Base-by-base conservation (phyloP, 2,888 invertebrate genomes). In the Xestobium rufovillosum region DNA sequence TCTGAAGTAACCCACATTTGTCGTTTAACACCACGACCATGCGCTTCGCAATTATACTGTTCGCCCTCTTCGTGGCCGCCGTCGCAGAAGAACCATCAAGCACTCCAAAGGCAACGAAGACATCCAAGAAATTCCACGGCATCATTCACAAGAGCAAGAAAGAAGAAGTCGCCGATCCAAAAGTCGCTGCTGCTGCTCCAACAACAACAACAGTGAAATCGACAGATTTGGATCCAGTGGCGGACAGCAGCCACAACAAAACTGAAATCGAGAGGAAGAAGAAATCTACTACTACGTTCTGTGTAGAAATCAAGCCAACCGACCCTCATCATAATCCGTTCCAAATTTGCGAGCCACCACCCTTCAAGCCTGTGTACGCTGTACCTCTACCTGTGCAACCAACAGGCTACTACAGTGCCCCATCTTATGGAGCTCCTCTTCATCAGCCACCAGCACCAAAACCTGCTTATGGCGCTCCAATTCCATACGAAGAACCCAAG, bases 361-460 rank as follows among this genome's bases (percentile, higher is more conserved):
- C 6, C 6, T 8, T 6, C 6, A n/a, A 6, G 6, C 23, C 23
- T 19, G 6, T 8, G 23, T 19, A 19, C n/a, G 23, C 6, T 6
- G 23, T 19, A n/a, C 23, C 23, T 8, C 6, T n/a, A 19, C 23
- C 23, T 8, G n/a, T n/a, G n/a, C 23, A 6, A 8, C 23, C 23
- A 8, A 8, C 23, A 19, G 6, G n/a, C n/a, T 19, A 19, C 23
- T 8, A 19, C n/a, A 6, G 6, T 19, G 23, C 23, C 6, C 23
- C 23, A 8, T 19, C 23, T 19, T 19, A 19, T 19, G 23, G 23
- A 19, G 23, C 23, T 19, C 23, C 23, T 19, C 23, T n/a, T 6
- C 23, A 19, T 8, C 6, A 8, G 6, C 6, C 23, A 6, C 6
- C 23, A 8, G 6, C 23, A 19, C 23, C 23, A 19, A 19, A 19